Base-by-base conservation (phyloP, 2,888 invertebrate genomes). In the Steinernema carpocapsae region DNA sequence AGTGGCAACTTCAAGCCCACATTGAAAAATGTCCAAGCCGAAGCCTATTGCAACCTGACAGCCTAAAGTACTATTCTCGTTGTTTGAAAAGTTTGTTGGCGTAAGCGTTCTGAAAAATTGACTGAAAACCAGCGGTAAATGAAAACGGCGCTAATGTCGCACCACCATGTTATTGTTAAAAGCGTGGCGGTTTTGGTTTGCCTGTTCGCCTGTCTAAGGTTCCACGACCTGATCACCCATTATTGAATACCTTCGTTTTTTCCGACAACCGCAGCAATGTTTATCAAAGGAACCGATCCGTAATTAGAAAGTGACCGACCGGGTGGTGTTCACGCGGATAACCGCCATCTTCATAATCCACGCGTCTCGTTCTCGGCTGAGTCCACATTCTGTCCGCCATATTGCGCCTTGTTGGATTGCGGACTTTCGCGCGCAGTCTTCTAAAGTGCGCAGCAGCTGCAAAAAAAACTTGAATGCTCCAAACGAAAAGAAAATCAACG, bases 391-490 rank as follows among this genome's bases (percentile, higher is more conserved):
- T 32, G 29, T 64, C 37, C 32, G 32, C 26, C 32, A 64, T 19
- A 4, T 48, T 12, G 19, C 64, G 29, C 29, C 29, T 64, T 17
- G 64, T 32, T 37, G 29, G 64, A 64, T 64, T 64, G 64, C 64
- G 64, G 32, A 6, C 32, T 29, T 6, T 22, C 14, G 32, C 64
- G 29, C 64, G 64, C 64, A n/a, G 17, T 48, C 48, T 48, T 48
- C 12, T 29, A 10, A 37, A 37, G 37, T 6, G 37, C 37, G 37
- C 26, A 1, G 29, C 64, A 32, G 64, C 64, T n/a, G n/a, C n/a
- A n/a, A n/a, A n/a, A 64, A 64, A 64, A 64, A 64, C 64, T 64
- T 32, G 64, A 64, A 64, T 64, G 64, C 64, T 64, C 64, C 19
- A 19, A 56, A 64, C 64, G 64, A 64, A 64, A 64, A 29, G 64